Conservation (phyloP, 2,113 vertebrate genomes). For the Zingel zingel region DNA sequence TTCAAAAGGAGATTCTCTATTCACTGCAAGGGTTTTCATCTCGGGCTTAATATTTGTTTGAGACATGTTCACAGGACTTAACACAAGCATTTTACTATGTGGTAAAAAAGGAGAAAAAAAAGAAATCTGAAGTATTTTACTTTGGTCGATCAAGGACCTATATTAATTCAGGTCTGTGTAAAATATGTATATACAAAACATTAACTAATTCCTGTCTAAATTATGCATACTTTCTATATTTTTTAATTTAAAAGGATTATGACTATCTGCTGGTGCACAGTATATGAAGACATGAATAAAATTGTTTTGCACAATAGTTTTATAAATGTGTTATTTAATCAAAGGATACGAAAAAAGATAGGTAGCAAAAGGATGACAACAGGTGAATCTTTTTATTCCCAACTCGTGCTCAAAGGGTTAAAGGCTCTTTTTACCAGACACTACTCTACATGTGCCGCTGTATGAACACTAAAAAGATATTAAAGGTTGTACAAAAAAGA, state of each 20-base stretch:
- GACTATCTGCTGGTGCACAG: constrained; percentile 88
- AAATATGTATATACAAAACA: constrained; percentile 86
- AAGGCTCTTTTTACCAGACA: constrained; percentile 90
- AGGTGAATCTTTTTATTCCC: constrained; percentile 82
- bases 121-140: constrained; percentile 63
- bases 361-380: constrained; percentile 69
- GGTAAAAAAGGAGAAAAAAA: constrained; percentile 38
- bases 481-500: constrained; percentile 97
- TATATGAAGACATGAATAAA: constrained; percentile 87
- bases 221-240: constrained; percentile 91
- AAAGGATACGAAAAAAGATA: constrained; percentile 77
- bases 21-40: constrained; percentile 38
- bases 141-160: constrained; percentile 84
- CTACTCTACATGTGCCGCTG: constrained; percentile 91
- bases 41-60: constrained; percentile 47
- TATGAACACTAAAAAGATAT: constrained; percentile 90
- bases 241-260: constrained; percentile 88
- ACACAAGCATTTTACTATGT: constrained; percentile 63
- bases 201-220: constrained; percentile 87
- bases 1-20: constrained; percentile 31
- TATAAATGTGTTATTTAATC: constrained; percentile 89
- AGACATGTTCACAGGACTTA: constrained; percentile 47
- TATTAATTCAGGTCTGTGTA: constrained; percentile 88
- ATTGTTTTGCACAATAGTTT: constrained; percentile 98
- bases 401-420: constrained; percentile 99